These are phyloP conservation scores for Drosophila meridionalis DNA, from an alignment of 2,888 invertebrate genomes.

Conservation along the genomic window DNA sequence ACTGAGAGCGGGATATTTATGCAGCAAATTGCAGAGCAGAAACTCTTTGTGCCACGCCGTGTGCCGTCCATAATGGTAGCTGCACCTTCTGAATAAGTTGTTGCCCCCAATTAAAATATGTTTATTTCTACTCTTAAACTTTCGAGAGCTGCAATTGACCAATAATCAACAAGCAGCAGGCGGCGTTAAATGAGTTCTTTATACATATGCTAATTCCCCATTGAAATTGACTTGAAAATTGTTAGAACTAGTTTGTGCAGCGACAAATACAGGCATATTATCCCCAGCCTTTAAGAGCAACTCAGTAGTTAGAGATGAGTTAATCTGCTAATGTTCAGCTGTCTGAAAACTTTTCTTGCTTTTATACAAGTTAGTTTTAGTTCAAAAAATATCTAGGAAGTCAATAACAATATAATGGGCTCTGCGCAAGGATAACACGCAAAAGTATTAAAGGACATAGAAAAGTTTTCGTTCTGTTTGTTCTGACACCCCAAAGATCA, in stretches of 20 bases:
- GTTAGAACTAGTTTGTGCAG: neutral
- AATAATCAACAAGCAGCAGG: neutral
- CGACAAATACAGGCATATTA: neutral
- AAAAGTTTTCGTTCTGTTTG: too few relatives aligned
- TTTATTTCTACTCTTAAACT: constrained; percentile 4
- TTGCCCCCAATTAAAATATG: constrained; percentile 20
- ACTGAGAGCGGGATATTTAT: neutral
- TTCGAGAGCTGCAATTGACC: constrained; percentile 4
- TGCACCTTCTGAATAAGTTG: constrained; percentile 11
- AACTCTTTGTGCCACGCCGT: constrained; percentile 1
- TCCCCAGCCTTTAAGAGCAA: neutral
- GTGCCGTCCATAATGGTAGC: neutral
- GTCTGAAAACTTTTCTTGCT: neutral
- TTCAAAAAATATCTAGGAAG: neutral
- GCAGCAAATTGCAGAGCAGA: neutral
- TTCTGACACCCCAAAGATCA: too few relatives aligned
- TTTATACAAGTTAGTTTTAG: too few relatives aligned
- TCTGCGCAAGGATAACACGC: too few relatives aligned
- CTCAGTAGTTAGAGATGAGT: neutral
- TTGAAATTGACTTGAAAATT: neutral
- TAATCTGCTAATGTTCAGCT: neutral
- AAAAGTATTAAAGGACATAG: too few relatives aligned
- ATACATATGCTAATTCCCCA: constrained; percentile 3
- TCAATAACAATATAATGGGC: neutral
- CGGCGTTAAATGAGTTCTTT: constrained; percentile 1